Conservation (phyloP, 2,888 invertebrate species). For the Cylloceria caligata region DNA sequence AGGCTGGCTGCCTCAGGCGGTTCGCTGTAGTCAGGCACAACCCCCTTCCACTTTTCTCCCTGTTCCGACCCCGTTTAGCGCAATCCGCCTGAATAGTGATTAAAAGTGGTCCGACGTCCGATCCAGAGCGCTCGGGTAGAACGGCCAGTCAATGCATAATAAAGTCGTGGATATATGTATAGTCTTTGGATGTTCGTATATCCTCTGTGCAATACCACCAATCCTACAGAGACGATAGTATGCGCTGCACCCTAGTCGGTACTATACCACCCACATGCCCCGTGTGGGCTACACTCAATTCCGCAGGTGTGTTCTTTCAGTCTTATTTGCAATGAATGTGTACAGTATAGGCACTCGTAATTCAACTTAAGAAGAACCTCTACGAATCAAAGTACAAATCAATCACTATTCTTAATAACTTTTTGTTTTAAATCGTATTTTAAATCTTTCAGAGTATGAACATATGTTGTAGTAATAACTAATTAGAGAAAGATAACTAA, state of each 20-base stretch:
- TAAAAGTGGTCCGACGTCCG: slow-evolving; percentile 76
- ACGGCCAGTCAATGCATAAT: slow-evolving; percentile 70
- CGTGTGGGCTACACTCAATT: slow-evolving; percentile 39
- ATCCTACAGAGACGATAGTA: slow-evolving; percentile 21
- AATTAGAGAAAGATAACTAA: too few relatives aligned
- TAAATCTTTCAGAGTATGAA: too few relatives aligned
- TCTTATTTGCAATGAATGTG: slow-evolving; percentile 11
- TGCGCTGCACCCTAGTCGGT: slow-evolving; percentile 2
- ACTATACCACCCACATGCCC: slow-evolving; percentile 39
- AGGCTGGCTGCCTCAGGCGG: slow-evolving; percentile 63
- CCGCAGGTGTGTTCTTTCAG: slow-evolving; percentile 43
- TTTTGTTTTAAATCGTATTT: background rate
- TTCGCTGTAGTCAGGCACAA: slow-evolving; percentile 58
- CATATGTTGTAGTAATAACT: too few relatives aligned
- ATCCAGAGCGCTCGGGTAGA: slow-evolving; percentile 65
- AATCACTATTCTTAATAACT: background rate
- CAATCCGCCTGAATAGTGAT: slow-evolving; percentile 77
- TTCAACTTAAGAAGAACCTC: background rate
- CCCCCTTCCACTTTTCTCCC: slow-evolving; percentile 53
- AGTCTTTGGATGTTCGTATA: slow-evolving; percentile 28
- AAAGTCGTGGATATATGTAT: slow-evolving; percentile 64
- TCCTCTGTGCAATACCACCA: slow-evolving; percentile 14
- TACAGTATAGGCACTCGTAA: slow-evolving; percentile 18
- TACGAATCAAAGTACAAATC: background rate
- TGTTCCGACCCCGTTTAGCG: slow-evolving; percentile 72